Evolutionary conservation across 2,888 invertebrate genomes (phyloP), one percentile per base, ranked within the genome.

Genomic region (Hololepta plana): DNA sequence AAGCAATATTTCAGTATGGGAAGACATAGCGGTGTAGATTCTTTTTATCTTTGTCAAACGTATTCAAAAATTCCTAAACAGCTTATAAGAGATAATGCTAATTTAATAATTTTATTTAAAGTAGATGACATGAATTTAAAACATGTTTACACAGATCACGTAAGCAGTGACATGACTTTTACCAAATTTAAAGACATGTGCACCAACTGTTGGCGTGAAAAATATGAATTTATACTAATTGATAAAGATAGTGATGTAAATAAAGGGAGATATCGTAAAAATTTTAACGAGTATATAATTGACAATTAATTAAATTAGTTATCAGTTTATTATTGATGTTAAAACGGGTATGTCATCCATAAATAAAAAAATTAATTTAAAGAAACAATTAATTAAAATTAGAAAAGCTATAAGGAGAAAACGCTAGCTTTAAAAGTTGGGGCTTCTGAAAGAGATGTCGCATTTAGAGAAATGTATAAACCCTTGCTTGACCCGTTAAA

Each of bases 21-120:
- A 6, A 9, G 33, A 15, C 32, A 35, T 28, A 35, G 28, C 12
- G 7, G 22, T 4, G 15, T 33, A 4, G 34, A 35, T 22, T 20
- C 5, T 9, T 26, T 33, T 22, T 25, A 32, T 11, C 31, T 39
- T 13, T 22, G 4, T 36, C 25, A 32, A 13, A 26, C 25, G 4
- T 26, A 25, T 14, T 10, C 15, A 10, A 23, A 26, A 14, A 35
- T 36, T 13, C 34, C 34, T 3, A 36, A 35, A 24, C 30, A 32
- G 16, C 23, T 32, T 9, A 29, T 31, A 3, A 15, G 31, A 12
- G 33, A 33, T 20, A 32, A 33, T 14, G 21, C 31, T 9, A 33
- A 33, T 17, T 23, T 24, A 20, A 12, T 31, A n/a, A 26, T 33
- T 9, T 14, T 33, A 13, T 33, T 29, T 17, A 33, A 31, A 20